Base-by-base conservation (phyloP, 2,113 vertebrate species). In the Mesembrinibis cayennensis region DNA sequence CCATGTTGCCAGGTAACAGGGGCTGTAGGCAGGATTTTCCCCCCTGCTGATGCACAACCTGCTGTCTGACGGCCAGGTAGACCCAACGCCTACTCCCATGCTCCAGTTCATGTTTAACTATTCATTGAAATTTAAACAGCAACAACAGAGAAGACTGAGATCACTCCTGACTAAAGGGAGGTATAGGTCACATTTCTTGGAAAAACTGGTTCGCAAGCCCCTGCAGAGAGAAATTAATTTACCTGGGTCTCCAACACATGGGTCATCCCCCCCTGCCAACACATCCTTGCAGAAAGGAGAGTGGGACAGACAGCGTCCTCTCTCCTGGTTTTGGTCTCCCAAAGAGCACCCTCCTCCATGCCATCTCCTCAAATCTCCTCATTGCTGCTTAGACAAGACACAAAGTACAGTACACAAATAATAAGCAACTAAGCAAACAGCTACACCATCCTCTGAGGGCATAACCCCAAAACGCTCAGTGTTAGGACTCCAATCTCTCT, bases 61-160 rank as follows among this genome's bases (percentile, higher is more conserved):
- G 80, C 76, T 25, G 61, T 3, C 25, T 1, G 62, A 61, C 5
- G 3, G 80, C 62, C 1, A 0, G 16, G 77, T 15, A 63, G 52
- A 55, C 26, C 76, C 73, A 30, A 15, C 36, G 16, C 52, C 88
- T 15, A 21, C 42, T 17, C 22, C 89, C 62, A 13, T 26, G 80
- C 86, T 73, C 59, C n/a, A 22, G 9, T 4, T 49, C 13, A 1
- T 5, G 9, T 18, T 65, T 29, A 80, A 36, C 53, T 47, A 7
- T 38, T n/a, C 80, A 14, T 0, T 34, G 63, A 49, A 63, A 93
- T 83, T 56, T 62, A 44, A 89, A 81, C 69, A 49, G 63, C 61
- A 45, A 3, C 0, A 0, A 63, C 79, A 77, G 40, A 47, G 30
- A 1, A 53, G 34, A 36, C 58, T 3, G n/a, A 80, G 82, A 25